Base-by-base conservation (phyloP, 2,888 invertebrate species). In the Plagiodera versicolora region DNA sequence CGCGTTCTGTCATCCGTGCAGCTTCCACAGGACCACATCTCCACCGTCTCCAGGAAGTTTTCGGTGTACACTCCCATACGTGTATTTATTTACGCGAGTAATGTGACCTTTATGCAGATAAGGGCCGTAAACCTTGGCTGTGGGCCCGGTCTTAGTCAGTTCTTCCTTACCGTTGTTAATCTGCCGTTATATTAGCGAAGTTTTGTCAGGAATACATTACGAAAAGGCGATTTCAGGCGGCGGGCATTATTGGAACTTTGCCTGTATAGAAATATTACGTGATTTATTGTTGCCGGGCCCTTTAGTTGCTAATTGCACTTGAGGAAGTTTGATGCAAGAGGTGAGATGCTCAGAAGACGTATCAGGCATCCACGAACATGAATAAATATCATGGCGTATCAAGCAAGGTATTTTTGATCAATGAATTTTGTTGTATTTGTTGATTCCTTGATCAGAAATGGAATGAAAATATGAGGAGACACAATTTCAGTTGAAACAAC, bases 251-350 rank as follows among this genome's bases (percentile, higher is more conserved):
- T 77, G 75, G 75, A 77, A 75, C 69, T 75, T 76, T 73, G 74
- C 72, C 70, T 69, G 73, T 75, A 75, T 75, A 75, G 75, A 74
- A 74, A 77, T 77, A 77, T 77, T 74, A 73, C 73, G 71, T 76
- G 77, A 77, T 77, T 77, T 77, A 77, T 77, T 72, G 75, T 75
- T 74, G 74, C 73, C 73, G 72, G 76, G 75, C 76, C 58, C 63
- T 75, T 74, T 76, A 75, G 76, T 73, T 75, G 74, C 77, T 77
- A 77, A 77, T 77, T 77, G 75, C 77, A 74, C 75, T 77, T 76
- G 73, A 69, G 72, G 71, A 75, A 71, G 52, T 68, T 70, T 61
- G 54, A 45, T 35, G 48, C 32, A 19, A 52, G 56, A 64, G 64
- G 64, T 64, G 59, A 44, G 44, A 19, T 17, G 39, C 4, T 2